These are phyloP conservation scores for Macaria notata DNA, from an alignment of 2,888 invertebrate genomes.

Conservation along the genomic window DNA sequence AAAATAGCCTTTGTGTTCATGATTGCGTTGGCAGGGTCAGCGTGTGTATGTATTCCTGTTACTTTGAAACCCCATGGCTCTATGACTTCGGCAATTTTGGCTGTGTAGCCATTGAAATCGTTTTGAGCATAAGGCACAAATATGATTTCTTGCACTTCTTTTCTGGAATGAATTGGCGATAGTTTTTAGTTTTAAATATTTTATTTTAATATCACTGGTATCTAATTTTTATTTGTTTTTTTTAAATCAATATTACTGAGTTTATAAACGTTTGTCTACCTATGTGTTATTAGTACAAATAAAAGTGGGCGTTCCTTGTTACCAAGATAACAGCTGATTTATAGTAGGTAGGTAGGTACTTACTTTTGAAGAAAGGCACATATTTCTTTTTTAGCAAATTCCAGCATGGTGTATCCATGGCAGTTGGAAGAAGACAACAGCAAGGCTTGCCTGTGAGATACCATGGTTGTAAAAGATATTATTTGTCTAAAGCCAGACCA, in stretches of 20 bases:
- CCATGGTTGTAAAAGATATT: constrained; percentile 12
- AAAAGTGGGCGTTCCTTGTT: too few relatives aligned
- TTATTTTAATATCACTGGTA: too few relatives aligned
- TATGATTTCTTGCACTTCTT: constrained; percentile 83
- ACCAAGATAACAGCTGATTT: too few relatives aligned
- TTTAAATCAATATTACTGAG: too few relatives aligned
- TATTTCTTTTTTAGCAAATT: constrained; percentile 86
- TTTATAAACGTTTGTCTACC: too few relatives aligned
- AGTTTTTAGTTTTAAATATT: too few relatives aligned
- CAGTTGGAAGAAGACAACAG: constrained; percentile 87
- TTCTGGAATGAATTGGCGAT: constrained; percentile 69
- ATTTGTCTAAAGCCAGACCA: too few relatives aligned
- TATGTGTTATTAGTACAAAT: too few relatives aligned
- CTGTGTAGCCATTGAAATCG: constrained; percentile 85
- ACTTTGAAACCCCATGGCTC: constrained; percentile 85
- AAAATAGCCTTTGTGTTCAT: constrained; percentile 86
- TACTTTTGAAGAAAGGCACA: constrained; percentile 83
- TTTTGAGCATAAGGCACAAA: constrained; percentile 89
- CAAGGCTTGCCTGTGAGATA: constrained; percentile 76
- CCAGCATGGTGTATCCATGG: constrained; percentile 84
- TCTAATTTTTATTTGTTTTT: too few relatives aligned
- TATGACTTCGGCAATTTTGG: constrained; percentile 82
- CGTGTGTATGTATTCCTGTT: constrained; percentile 84
- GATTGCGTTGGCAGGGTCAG: constrained; percentile 81
- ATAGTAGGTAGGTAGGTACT: constrained; percentile 41